These are phyloP conservation scores for Myotis myotis DNA, from an alignment of 2,797 vertebrate genomes.

Conservation along the genomic window DNA sequence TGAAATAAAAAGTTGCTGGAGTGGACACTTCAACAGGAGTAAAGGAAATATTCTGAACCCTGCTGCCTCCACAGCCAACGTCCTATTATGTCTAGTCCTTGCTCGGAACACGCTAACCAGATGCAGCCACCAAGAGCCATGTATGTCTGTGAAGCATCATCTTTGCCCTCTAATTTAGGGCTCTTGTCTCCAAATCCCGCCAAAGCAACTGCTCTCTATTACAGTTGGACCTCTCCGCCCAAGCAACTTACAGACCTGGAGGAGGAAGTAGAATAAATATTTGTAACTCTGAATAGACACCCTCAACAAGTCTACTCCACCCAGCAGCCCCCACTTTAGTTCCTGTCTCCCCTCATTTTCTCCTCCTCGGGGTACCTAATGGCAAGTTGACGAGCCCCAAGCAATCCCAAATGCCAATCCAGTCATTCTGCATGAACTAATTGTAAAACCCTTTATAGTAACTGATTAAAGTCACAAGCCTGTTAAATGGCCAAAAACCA, in stretches of 20 bases:
- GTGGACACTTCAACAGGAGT: background rate
- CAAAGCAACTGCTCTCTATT: conserved; percentile 54
- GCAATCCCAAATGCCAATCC: conserved; percentile 48
- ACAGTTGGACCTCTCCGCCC: conserved; percentile 29
- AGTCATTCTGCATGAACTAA: conserved; percentile 53
- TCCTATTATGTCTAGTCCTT: background rate
- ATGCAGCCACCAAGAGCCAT: background rate
- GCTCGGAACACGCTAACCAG: background rate
- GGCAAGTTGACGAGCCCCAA: conserved; percentile 23
- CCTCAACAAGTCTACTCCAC: conserved; percentile 1
- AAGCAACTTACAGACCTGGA: conserved; percentile 40
- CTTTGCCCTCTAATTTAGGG: conserved; percentile 52
- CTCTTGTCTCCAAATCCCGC: conserved; percentile 26
- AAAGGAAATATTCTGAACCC: background rate
- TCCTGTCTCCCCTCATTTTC: conserved; percentile 28
- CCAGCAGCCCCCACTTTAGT: background rate
- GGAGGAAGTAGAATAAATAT: conserved; percentile 21
- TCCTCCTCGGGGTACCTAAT: background rate
- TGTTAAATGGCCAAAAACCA: conserved; percentile 63
- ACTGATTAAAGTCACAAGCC: conserved; percentile 69
- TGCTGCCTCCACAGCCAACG: background rate
- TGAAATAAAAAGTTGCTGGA: background rate
- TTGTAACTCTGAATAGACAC: conserved; percentile 41
- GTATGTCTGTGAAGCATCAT: background rate
- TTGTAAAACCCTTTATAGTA: conserved; percentile 59